Evolutionary conservation across 2,888 invertebrate species (phyloP).

Genomic region (Drosophila paracracens): DNA sequence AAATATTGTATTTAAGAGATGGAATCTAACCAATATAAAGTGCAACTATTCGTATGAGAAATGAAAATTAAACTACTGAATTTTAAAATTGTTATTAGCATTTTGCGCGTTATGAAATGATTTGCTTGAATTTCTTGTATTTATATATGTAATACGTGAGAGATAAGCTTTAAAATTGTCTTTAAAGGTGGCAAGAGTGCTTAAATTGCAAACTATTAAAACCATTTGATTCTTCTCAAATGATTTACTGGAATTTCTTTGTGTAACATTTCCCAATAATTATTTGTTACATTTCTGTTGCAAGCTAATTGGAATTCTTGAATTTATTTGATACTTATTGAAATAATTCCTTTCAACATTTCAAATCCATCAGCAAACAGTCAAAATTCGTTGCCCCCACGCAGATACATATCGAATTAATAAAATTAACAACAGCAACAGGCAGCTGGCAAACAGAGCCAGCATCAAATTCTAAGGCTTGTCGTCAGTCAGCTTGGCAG

Average conservation of each 20-base stretch:
- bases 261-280: background rate
- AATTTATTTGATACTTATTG: slow-evolving; percentile 5
- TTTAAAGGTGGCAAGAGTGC: background rate
- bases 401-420: slow-evolving; percentile 26
- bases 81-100: too few species aligned
- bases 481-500: slow-evolving; percentile 7
- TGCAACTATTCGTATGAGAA: background rate
- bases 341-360: background rate
- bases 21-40: background rate
- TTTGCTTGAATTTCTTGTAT: background rate
- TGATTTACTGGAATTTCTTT: slow-evolving; percentile 7
- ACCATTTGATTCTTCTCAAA: too few species aligned
- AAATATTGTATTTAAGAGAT: background rate
- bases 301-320: slow-evolving; percentile 30
- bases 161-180: background rate
- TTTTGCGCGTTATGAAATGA: background rate
- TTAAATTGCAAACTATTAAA: background rate
- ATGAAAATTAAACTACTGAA: background rate
- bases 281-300: background rate
- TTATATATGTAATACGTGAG: background rate
- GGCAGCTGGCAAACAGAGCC: slow-evolving; percentile 10
- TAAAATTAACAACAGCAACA: slow-evolving; percentile 41
- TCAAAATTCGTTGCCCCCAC: slow-evolving; percentile 8
- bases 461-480: slow-evolving; percentile 19
- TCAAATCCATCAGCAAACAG: background rate